Percentiles rank a stretch among this genome's conserved stretches.
These are phyloP conservation scores for Synanthedon formicaeformis DNA, from an alignment of 2,888 invertebrate genomes.

Conservation along the genomic window DNA sequence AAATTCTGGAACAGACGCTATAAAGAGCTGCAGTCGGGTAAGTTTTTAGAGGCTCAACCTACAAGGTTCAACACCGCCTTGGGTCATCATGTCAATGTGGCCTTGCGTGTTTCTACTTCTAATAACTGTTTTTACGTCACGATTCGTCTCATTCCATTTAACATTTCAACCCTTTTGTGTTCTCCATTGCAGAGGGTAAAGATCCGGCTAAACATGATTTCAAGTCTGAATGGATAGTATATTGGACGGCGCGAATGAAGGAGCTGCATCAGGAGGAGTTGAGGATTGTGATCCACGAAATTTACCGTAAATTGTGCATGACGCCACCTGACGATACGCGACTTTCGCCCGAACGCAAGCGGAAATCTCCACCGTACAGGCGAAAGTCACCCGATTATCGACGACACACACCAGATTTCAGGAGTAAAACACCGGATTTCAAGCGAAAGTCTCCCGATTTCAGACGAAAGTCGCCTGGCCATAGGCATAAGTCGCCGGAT, in stretches of 20 bases:
- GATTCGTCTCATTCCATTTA: too few relatives aligned
- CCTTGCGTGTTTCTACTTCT: too few relatives aligned
- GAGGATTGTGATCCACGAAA: constrained; percentile 74
- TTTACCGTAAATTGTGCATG: constrained; percentile 73
- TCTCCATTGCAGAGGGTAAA: constrained; percentile 65
- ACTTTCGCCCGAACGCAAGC: constrained; percentile 5
- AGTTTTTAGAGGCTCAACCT: constrained; percentile 4
- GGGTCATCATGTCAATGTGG: too few relatives aligned
- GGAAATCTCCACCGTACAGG: constrained; percentile 1
- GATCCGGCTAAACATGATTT: constrained; percentile 86
- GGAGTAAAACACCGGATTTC: constrained; percentile 5
- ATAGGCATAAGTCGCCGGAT: constrained; percentile 6
- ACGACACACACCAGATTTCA: constrained; percentile 2
- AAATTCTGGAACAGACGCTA: constrained; percentile 88
- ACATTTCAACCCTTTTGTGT: too few relatives aligned
- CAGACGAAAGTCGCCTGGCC: constrained; percentile 6
- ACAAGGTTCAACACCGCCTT: not conserved
- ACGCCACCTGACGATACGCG: constrained; percentile 33
- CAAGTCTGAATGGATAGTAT: constrained; percentile 89
- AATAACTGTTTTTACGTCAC: too few relatives aligned
- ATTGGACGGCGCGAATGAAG: constrained; percentile 86
- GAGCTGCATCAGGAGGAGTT: constrained; percentile 80
- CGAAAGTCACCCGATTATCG: constrained; percentile 5
- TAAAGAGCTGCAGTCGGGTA: constrained; percentile 79
- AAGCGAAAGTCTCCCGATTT: constrained; percentile 6